Conservation (phyloP, 2,113 vertebrate genomes). For the Lota lota region DNA sequence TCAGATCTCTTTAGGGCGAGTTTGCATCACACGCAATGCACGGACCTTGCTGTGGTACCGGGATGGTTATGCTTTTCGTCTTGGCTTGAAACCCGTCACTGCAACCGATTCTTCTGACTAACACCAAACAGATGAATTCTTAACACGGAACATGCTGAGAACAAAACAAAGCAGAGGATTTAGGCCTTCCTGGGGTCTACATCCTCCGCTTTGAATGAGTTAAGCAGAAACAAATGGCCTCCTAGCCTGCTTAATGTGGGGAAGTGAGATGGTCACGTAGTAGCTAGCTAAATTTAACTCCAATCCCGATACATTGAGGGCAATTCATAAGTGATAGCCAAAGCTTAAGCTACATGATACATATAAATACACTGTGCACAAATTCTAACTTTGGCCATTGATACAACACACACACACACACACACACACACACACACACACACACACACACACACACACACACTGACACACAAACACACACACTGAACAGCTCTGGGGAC, state of each 20-base stretch:
- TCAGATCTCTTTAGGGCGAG: slow-evolving; percentile 26
- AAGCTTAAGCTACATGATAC: background rate
- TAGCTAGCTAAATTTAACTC: slow-evolving; percentile 11
- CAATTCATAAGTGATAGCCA: slow-evolving; percentile 7
- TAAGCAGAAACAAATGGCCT: background rate
- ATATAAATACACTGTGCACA: too few relatives aligned
- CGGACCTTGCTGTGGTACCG: too few relatives aligned
- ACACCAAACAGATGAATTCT: slow-evolving; percentile 1
- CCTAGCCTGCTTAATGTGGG: background rate
- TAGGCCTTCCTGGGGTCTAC: too few relatives aligned
- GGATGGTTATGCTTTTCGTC: slow-evolving; percentile 10
- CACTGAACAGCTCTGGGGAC: slow-evolving; percentile 45
- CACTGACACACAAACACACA: slow-evolving; percentile 22
- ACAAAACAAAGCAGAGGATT: too few relatives aligned
- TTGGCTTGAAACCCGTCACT: background rate
- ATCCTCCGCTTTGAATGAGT: background rate
- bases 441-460: slow-evolving; percentile 1
- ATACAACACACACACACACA: too few relatives aligned
- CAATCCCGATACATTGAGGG: background rate
- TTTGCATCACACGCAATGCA: slow-evolving; percentile 23
- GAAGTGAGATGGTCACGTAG: background rate
- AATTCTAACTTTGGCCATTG: too few relatives aligned
- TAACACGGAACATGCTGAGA: slow-evolving; percentile 2
- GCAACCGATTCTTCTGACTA: background rate
- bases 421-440: background rate